Conservation (phyloP, 2,888 invertebrate species). For the Thereva nobilitata region DNA sequence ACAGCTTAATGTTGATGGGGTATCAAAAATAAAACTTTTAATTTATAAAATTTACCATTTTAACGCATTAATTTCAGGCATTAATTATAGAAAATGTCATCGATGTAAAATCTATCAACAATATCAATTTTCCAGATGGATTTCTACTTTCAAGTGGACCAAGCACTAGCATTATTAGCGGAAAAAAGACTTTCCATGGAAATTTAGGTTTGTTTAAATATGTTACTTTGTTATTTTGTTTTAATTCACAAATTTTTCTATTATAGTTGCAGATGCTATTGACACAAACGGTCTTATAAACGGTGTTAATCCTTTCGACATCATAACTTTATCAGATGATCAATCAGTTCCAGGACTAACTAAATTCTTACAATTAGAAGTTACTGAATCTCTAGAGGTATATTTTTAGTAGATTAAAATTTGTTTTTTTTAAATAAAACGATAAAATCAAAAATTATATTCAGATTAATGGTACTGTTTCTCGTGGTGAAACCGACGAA, state of each 20-base stretch:
- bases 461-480: slow-evolving; percentile 60
- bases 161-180: slow-evolving; percentile 54
- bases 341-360: slow-evolving; percentile 58
- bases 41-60: slow-evolving; percentile 15
- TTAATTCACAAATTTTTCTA: not conserved
- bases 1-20: slow-evolving; percentile 59
- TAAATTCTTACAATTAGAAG: slow-evolving; percentile 61
- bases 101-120: slow-evolving; percentile 57
- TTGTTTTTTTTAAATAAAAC: not conserved
- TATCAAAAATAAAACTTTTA: slow-evolving; percentile 44
- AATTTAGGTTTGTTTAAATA: slow-evolving; percentile 54
- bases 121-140: slow-evolving; percentile 61
- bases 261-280: slow-evolving; percentile 51
- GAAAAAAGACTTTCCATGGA: slow-evolving; percentile 59
- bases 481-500: slow-evolving; percentile 56
- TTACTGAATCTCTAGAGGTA: slow-evolving; percentile 60
- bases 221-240: slow-evolving; percentile 22
- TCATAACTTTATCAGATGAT: slow-evolving; percentile 58
- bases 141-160: slow-evolving; percentile 57
- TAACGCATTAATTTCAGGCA: slow-evolving; percentile 51
- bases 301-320: slow-evolving; percentile 57
- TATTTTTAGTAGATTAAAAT: slow-evolving; percentile 2
- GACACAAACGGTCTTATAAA: slow-evolving; percentile 58
- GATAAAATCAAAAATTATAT: slow-evolving; percentile 36
- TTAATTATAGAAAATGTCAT: slow-evolving; percentile 53